Conservation (phyloP, 1,140 invertebrate genomes). For the Aleiodes sp. region DNA sequence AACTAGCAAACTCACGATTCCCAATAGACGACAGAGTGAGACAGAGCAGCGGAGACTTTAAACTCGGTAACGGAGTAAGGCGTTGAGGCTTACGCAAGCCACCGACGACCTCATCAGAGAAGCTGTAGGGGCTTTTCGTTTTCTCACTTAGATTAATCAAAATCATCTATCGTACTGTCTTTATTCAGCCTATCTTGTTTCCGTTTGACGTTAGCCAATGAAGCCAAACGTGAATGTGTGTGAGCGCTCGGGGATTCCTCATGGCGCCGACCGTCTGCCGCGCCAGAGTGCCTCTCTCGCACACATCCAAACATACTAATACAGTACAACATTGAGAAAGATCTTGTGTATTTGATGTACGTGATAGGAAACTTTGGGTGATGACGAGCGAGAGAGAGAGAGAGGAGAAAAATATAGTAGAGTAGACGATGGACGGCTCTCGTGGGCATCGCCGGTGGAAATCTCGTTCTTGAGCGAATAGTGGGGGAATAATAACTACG, state of each 20-base stretch:
- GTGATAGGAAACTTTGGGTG: not conserved
- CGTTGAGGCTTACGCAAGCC: constrained; percentile 10
- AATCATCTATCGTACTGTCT: not conserved
- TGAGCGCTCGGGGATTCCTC: constrained; percentile 35
- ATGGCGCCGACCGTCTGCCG: constrained; percentile 40
- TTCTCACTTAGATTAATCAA: not conserved
- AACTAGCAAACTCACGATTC: not conserved
- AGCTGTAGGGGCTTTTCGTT: no score
- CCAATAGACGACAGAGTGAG: not conserved
- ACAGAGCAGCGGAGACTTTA: not conserved
- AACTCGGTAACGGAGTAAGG: constrained; percentile 5
- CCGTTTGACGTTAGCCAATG: constrained; percentile 20
- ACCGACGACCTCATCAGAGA: constrained; percentile 4
- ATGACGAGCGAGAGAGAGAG: not conserved
- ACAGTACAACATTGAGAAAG: not conserved
- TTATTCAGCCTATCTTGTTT: constrained; percentile 5
- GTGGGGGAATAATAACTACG: not conserved
- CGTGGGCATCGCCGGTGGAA: constrained; percentile 20
- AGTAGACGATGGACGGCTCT: constrained; percentile 28
- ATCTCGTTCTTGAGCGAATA: not conserved
- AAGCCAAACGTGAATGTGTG: constrained; percentile 7
- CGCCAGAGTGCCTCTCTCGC: constrained; percentile 9
- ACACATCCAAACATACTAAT: constrained; percentile 1
- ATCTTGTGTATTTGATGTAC: not conserved
- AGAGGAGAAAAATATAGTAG: not conserved